Evolutionary conservation across 2,888 invertebrate genomes (phyloP).

Genomic region (Phania funesta): DNA sequence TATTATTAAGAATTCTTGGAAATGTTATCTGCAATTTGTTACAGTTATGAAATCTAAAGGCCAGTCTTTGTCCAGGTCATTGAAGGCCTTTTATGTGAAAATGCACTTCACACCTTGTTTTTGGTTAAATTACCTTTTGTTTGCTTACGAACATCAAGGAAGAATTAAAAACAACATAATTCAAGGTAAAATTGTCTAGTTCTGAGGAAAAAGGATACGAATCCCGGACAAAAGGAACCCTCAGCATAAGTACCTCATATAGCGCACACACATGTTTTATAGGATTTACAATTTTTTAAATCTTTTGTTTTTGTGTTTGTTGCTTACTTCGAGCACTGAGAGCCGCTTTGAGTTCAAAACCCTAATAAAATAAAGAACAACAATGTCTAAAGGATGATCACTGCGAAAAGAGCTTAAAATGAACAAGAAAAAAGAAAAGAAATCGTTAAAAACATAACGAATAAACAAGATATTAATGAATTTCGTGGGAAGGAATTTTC

Average conservation of each 20-base stretch:
- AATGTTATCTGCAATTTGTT: too few relatives aligned
- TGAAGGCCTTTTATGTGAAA: too few relatives aligned
- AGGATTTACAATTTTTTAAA: neutral
- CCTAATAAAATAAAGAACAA: slow-evolving; percentile 48
- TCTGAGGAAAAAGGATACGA: neutral
- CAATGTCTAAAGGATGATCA: slow-evolving; percentile 44
- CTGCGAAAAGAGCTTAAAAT: neutral
- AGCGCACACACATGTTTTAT: neutral
- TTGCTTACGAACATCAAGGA: neutral
- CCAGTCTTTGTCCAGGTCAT: too few relatives aligned
- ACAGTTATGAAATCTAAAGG: too few relatives aligned
- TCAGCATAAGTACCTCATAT: neutral
- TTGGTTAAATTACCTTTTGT: too few relatives aligned
- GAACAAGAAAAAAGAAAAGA: neutral
- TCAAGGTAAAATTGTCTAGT: neutral
- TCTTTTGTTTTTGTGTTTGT: neutral
- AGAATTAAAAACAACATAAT: neutral
- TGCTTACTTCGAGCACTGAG: slow-evolving; percentile 7
- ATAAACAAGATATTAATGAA: slow-evolving; percentile 31
- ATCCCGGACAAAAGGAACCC: neutral
- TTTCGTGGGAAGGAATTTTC: slow-evolving; percentile 72
- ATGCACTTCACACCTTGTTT: too few relatives aligned
- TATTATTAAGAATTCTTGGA: too few relatives aligned
- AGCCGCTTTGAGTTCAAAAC: slow-evolving; percentile 11
- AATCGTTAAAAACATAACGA: neutral